phyloP scores from a whole-genome alignment of 2,797 vertebrate genomes.

The Prunella strophiata region DNA sequence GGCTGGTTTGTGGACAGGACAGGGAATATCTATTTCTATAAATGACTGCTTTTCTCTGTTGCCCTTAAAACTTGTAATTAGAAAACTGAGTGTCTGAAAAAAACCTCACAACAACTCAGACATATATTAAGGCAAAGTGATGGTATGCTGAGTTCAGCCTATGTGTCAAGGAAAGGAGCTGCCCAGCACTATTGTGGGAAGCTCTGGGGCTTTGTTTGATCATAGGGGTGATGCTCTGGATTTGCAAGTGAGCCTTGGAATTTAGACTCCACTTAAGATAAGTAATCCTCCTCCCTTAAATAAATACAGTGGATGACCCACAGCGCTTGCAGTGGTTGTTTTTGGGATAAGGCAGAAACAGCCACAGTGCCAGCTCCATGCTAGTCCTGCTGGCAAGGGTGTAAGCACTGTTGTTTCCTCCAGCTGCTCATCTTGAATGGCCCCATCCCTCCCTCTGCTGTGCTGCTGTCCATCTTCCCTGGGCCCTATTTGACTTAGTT shows the following conservation, averaged over 20 bases:
- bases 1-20: background rate
- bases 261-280: background rate
- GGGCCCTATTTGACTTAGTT: background rate
- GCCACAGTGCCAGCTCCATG: fast-evolving
- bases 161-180: background rate
- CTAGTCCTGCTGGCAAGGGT: background rate
- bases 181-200: background rate
- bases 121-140: background rate
- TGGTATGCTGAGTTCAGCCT: background rate
- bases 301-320: background rate
- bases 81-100: background rate
- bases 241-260: background rate
- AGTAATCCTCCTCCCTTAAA: background rate
- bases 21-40: background rate
- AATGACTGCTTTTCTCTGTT: background rate
- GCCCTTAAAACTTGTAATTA: background rate
- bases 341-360: background rate
- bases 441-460: background rate
- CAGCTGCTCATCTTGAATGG: fast-evolving
- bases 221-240: fast-evolving
- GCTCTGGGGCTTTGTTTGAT: background rate
- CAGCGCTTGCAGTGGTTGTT: background rate
- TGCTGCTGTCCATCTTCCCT: background rate
- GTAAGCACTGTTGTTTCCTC: fast-evolving
- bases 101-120: background rate